Base-by-base conservation (phyloP, 2,888 invertebrate genomes). In the Aquatica leii region DNA sequence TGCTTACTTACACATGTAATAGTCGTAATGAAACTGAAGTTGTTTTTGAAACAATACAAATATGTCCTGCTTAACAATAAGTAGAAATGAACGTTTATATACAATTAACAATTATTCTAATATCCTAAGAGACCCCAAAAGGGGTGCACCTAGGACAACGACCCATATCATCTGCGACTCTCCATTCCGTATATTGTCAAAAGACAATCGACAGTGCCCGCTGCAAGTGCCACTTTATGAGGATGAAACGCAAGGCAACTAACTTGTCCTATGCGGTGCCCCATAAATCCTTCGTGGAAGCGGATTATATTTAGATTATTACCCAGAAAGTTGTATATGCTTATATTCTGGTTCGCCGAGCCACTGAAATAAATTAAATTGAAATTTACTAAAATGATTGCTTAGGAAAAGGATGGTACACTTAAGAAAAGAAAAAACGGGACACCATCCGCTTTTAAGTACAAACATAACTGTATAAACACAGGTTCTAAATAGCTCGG, bases 211-310 rank as follows among this genome's bases (percentile, higher is more conserved):
- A 90, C 88, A 66, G 92, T 91, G 68, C 96, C 96, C 70, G 93
- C 92, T 67, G 94, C 95, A 77, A 97, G 82, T 67, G 90, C 87
- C 72, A 93, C 89, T 77, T 92, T 90, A 78, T 93, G 88, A 35
- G 95, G 93, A 82, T 98, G 97, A 84, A 96, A 97, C 70, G 91
- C 89, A 74, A 97, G 84, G 78, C 94, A 95, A 72, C 90, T 90
- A 65, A 96, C 92, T 46, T 95, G 91, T 14, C 94, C 94, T 73
- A 94, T 93, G 77, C 94, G 87, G 72, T 93, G 90, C 64, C 89
- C 89, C 87, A 94, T 92, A 83, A 97, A 96, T 57, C 97, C 95
- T 78, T 97, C 96, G 81, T 96, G 93, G 80, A 91, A 91, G 78
- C 92, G 92, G 77, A 97, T 90, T 2, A 90, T 88, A 81, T 92